Percentiles rank a stretch among this genome's conserved stretches.
phyloP scores from a whole-genome alignment of 1,140 invertebrate genomes.

The Linepithema humile region DNA sequence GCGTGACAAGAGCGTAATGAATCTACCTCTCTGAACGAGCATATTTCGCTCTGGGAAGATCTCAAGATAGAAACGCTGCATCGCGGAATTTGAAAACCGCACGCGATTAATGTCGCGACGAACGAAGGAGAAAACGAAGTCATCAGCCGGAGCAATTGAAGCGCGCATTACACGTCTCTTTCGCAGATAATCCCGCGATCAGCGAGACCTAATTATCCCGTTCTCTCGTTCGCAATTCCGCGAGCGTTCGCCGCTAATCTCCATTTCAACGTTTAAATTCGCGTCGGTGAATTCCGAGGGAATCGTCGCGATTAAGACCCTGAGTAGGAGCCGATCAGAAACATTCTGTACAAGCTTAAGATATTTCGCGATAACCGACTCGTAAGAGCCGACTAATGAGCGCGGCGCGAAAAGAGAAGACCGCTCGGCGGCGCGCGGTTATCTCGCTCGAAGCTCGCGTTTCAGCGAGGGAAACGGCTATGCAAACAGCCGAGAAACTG shows the following conservation, averaged over 20 bases:
- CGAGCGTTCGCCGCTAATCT: constrained; percentile 38
- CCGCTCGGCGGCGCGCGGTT: constrained; percentile 16
- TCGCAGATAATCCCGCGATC: constrained; percentile 45
- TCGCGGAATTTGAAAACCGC: constrained; percentile 23
- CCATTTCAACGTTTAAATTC: constrained; percentile 25
- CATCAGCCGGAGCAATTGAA: not conserved
- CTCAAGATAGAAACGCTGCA: constrained; percentile 3
- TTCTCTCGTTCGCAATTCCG: constrained; percentile 19
- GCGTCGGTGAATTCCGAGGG: not conserved
- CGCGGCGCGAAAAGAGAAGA: not conserved
- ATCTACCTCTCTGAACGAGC: constrained; percentile 20
- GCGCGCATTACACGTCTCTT: constrained; percentile 8
- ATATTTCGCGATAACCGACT: constrained; percentile 63
- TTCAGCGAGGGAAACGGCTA: not conserved
- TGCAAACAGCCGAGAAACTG: constrained; percentile 49
- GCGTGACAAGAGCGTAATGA: constrained; percentile 49
- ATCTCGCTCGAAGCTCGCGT: constrained; percentile 20
- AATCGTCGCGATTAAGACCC: constrained; percentile 51
- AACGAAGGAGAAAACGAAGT: not conserved
- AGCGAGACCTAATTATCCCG: constrained; percentile 41
- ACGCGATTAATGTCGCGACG: constrained; percentile 35
- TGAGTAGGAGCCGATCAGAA: constrained; percentile 40
- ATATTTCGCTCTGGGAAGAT: constrained; percentile 6
- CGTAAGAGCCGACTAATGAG: constrained; percentile 60
- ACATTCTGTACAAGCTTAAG: constrained; percentile 61